Base-by-base conservation (phyloP, 2,888 invertebrate species). In the Tryphoninae sp. region DNA sequence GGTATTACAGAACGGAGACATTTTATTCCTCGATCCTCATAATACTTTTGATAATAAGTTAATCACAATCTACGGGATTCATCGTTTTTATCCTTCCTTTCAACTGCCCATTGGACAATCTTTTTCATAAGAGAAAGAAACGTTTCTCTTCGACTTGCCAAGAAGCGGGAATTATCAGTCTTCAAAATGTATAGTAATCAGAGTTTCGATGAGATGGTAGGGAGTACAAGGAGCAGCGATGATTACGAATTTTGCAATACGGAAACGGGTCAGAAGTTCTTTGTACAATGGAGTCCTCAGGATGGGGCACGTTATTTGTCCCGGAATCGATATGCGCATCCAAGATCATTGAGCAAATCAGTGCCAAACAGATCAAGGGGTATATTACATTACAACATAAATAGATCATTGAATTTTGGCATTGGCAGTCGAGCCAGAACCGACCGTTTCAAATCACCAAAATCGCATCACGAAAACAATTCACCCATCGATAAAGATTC, bases 321-420 rank as follows among this genome's bases (percentile, higher is more conserved):
- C 0, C 86, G 83, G 42, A 86, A 83, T 61, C 86, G 84, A 64
- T 90, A 87, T 42, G 81, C 84, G 6, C 86, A 88, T 0, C 86
- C 88, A 0, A 80, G 85, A 64, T 68, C 84, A 53, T 55, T 87
- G 0, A 87, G 86, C 67, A 88, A 86, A 83, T 87, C 89, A 0
- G 84, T 88, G 13, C 88, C 89, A 9, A 80, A 87, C 53, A 85
- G 86, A 65, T 89, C 81, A 61, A 87, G 83, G 73, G 79, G 76
- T 67, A 69, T 89, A 6, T 67, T 85, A 22, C 85, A 74, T n/a
- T 88, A 87, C 23, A 87, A 82, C 72, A 88, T 88, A 72, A 90
- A 86, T 59, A 86, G 89, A 79, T 89, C 90, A 1, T 83, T 90
- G 40, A 88, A 89, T 78, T 89, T 88, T 65, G 90, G 90, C 58